Conservation (phyloP, 2,797 vertebrate genomes). For the Clarias platycephalus region DNA sequence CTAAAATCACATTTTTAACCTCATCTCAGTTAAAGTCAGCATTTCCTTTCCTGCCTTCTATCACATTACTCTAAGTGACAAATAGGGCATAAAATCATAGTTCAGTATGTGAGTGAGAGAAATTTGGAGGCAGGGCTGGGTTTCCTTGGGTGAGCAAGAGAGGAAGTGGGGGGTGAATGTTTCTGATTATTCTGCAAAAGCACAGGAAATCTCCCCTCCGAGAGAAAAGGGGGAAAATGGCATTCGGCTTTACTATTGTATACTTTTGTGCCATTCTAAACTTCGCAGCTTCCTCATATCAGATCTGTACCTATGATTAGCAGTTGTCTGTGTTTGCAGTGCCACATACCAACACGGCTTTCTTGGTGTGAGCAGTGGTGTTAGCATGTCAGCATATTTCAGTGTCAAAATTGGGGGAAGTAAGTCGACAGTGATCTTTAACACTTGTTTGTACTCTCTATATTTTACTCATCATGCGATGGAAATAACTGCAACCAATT, state of each 20-base stretch:
- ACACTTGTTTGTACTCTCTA: background rate
- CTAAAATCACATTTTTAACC: slow-evolving; percentile 10
- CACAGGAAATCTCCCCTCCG: slow-evolving; percentile 49
- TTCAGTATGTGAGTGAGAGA: slow-evolving; percentile 6
- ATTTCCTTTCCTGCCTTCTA: slow-evolving; percentile 6
- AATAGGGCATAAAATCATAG: background rate
- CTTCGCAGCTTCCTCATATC: slow-evolving; percentile 4
- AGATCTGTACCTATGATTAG: slow-evolving; percentile 1
- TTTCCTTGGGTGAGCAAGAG: slow-evolving; percentile 43
- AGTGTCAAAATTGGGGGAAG: background rate
- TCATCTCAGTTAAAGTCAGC: slow-evolving; percentile 3
- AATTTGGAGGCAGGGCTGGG: slow-evolving; percentile 33
- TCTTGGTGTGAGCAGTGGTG: background rate
- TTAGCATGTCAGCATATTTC: slow-evolving; percentile 10
- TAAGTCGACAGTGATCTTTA: background rate
- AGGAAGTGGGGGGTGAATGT: slow-evolving; percentile 51
- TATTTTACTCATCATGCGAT: background rate
- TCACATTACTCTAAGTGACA: background rate
- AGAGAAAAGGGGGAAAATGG: slow-evolving; percentile 27
- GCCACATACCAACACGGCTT: background rate
- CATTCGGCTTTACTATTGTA: slow-evolving; percentile 10
- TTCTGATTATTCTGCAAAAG: slow-evolving; percentile 60
- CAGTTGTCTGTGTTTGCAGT: background rate
- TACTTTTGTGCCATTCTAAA: slow-evolving; percentile 14
- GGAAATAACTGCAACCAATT: background rate